A percentile compares a stretch with the other conserved stretches of the same genome.
Evolutionary conservation across 2,888 invertebrate genomes (phyloP).

Genomic region (Clivina fossor): DNA sequence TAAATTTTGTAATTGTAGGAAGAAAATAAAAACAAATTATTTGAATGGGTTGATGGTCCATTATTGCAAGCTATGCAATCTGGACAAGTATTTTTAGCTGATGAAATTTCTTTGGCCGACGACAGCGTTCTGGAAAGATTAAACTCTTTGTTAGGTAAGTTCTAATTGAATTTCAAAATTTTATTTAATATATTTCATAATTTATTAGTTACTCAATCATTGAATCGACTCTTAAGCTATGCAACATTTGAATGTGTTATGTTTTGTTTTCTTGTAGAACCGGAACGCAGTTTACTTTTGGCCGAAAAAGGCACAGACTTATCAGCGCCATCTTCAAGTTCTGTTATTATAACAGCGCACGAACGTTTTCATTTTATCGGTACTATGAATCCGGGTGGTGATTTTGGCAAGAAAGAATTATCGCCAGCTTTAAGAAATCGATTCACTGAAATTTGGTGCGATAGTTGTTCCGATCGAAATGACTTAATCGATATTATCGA

Average conservation of each 20-base stretch:
- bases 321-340: slow-evolving; percentile 53
- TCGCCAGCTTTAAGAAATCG: slow-evolving; percentile 96
- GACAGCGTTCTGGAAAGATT: slow-evolving; percentile 96
- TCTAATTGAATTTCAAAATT: not conserved
- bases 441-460: slow-evolving; percentile 99
- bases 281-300: slow-evolving; percentile 85
- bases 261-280: slow-evolving; percentile 60
- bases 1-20: slow-evolving; percentile 39
- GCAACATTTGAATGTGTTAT: not conserved
- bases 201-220: not conserved
- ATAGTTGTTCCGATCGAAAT: slow-evolving; percentile 66
- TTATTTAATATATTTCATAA: not conserved
- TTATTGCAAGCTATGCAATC: slow-evolving; percentile 86
- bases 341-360: slow-evolving; percentile 66
- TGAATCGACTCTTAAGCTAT: not conserved
- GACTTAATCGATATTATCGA: slow-evolving; percentile 82
- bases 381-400: slow-evolving; percentile 99
- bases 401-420: slow-evolving; percentile 98
- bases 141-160: slow-evolving; percentile 81
- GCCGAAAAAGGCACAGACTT: slow-evolving; percentile 83
- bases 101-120: slow-evolving; percentile 98
- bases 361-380: slow-evolving; percentile 86
- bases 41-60: slow-evolving; percentile 98
- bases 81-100: slow-evolving; percentile 89
- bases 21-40: slow-evolving; percentile 61